These are phyloP conservation scores for Actenoides hombroni DNA, from an alignment of 2,113 vertebrate genomes.

Conservation along the genomic window DNA sequence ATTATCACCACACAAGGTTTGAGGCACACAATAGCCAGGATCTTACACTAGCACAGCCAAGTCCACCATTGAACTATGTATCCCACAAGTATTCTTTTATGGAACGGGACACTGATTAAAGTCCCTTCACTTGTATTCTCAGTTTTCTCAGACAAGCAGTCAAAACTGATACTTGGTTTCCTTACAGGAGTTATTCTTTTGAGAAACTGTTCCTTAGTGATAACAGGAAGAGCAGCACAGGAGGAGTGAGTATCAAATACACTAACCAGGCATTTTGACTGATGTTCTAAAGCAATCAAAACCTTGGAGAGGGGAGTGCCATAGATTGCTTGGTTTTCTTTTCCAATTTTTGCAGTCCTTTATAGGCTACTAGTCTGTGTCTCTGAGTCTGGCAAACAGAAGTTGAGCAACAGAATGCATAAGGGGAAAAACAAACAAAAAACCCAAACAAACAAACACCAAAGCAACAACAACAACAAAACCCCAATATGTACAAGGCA, in stretches of 20 bases:
- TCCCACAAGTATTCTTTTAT: not conserved
- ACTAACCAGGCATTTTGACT: not conserved
- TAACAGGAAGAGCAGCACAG: not conserved
- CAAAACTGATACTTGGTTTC: not conserved
- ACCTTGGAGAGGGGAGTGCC: not conserved
- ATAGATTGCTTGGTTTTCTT: not conserved
- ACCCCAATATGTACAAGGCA: accelerated
- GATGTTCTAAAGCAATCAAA: not conserved
- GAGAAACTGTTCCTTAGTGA: not conserved
- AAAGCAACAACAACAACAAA: not conserved
- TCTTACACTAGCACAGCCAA: not conserved
- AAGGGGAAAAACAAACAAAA: not conserved
- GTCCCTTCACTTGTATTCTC: not conserved
- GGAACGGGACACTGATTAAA: not conserved
- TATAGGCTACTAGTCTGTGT: not conserved
- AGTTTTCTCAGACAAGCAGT: not conserved
- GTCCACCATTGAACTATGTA: not conserved
- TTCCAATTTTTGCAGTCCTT: not conserved
- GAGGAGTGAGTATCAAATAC: not conserved
- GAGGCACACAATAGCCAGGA: too few species aligned
- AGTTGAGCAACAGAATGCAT: not conserved
- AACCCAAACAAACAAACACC: not conserved
- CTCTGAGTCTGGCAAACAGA: not conserved
- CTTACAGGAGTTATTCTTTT: not conserved
- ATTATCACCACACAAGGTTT: too few species aligned